phyloP scores from a whole-genome alignment of 1,140 invertebrate genomes.

The Aphelenchoides besseyi region DNA sequence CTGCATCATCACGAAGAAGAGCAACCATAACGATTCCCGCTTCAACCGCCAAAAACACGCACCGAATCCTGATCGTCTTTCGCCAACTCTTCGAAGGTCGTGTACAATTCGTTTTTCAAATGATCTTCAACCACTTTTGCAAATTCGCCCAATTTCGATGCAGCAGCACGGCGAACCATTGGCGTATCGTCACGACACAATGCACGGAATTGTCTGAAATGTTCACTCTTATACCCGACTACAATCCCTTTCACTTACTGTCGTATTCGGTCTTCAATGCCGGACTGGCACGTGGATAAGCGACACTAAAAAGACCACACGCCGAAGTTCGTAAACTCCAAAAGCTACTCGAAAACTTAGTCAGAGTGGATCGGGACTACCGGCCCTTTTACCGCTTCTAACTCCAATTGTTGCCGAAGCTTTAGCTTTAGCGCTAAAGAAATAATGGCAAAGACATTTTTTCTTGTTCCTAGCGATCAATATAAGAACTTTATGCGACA shows the following conservation, averaged over 20 bases:
- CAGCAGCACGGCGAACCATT: conserved; percentile 93
- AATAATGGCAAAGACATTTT: too few relatives aligned
- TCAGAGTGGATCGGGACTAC: too few relatives aligned
- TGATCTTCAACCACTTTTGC: conserved; percentile 93
- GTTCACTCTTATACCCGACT: too few relatives aligned
- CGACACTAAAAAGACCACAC: conserved; percentile 84
- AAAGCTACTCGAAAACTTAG: too few relatives aligned
- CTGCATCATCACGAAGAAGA: conserved; percentile 83
- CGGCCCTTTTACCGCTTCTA: too few relatives aligned
- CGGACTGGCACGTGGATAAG: conserved; percentile 69
- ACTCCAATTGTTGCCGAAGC: too few relatives aligned
- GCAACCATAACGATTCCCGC: conserved; percentile 91
- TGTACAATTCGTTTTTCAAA: conserved; percentile 91
- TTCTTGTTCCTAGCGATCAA: too few relatives aligned
- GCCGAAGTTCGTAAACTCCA: conserved; percentile 92
- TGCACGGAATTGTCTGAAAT: conserved; percentile 82
- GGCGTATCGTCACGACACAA: conserved; percentile 98
- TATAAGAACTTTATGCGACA: too few relatives aligned
- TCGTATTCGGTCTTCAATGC: conserved; percentile 67
- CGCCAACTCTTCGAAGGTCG: conserved; percentile 89
- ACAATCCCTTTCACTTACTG: too few relatives aligned
- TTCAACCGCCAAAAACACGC: conserved; percentile 89
- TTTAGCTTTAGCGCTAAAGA: too few relatives aligned
- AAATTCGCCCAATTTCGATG: conserved; percentile 96
- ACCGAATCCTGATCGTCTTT: conserved; percentile 97